Conservation (phyloP, 2,113 vertebrate genomes). For the Pachypanchax playfairii region DNA sequence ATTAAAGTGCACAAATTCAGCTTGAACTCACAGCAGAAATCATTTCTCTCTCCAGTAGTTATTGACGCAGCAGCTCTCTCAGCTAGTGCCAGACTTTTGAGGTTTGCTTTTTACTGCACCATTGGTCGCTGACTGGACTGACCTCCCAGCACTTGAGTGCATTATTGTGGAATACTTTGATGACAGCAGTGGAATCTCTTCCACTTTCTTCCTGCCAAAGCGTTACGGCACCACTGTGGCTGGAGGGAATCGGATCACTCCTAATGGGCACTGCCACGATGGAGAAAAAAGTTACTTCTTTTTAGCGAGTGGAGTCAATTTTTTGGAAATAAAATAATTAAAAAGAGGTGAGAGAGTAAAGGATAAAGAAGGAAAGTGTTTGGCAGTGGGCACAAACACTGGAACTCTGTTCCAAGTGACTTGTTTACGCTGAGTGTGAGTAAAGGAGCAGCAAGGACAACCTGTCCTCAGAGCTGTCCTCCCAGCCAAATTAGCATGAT, state of each 20-base stretch:
- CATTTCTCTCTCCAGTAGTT: slow-evolving; percentile 16
- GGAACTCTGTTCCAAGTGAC: slow-evolving; percentile 35
- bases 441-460: slow-evolving; percentile 58
- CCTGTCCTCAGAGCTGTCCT: slow-evolving; percentile 30
- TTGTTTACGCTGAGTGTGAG: slow-evolving; percentile 45
- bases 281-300: slow-evolving; percentile 52
- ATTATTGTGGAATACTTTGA: slow-evolving; percentile 57
- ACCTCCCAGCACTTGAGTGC: too few species aligned
- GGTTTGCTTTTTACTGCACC: slow-evolving; percentile 38
- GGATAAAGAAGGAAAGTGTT: slow-evolving; percentile 26
- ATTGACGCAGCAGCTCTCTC: slow-evolving; percentile 31
- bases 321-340: slow-evolving; percentile 74
- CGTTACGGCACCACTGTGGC: slow-evolving; percentile 35
- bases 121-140: slow-evolving; percentile 41
- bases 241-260: slow-evolving; percentile 45
- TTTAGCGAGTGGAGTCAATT: slow-evolving; percentile 58
- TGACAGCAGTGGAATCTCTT: slow-evolving; percentile 59
- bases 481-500: slow-evolving; percentile 43
- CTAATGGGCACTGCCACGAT: slow-evolving; percentile 55
- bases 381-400: slow-evolving; percentile 16
- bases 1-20: too few species aligned
- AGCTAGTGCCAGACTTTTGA: slow-evolving; percentile 22
- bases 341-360: slow-evolving; percentile 41
- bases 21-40: too few species aligned
- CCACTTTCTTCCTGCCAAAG: slow-evolving; percentile 48